Evolutionary conservation across 2,113 vertebrate genomes (phyloP).

Genomic region (Sceloporus undulatus): DNA sequence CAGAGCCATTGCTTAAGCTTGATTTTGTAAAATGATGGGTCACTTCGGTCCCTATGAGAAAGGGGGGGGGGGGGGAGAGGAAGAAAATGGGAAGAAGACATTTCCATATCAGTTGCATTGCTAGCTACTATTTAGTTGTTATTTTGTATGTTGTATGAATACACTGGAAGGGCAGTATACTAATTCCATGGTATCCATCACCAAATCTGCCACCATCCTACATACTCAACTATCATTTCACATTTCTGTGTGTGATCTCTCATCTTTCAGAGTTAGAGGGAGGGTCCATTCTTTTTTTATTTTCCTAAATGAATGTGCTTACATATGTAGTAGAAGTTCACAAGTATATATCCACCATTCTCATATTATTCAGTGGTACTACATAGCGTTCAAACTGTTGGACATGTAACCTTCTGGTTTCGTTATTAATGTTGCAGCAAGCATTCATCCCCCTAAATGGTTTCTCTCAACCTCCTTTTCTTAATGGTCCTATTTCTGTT

Average conservation of each 20-base stretch:
- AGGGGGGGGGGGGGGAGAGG: background rate
- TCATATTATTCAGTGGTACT: background rate
- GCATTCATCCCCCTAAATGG: background rate
- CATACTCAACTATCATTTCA: too few species aligned
- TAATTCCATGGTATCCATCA: background rate
- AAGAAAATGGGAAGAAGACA: background rate
- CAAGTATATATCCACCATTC: background rate
- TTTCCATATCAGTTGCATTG: background rate
- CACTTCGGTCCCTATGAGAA: background rate
- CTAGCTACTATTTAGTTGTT: background rate
- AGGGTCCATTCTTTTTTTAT: background rate
- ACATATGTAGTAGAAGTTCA: too few species aligned
- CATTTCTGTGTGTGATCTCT: too few species aligned
- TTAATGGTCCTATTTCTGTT: background rate
- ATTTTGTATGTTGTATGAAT: background rate
- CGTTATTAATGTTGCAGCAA: background rate
- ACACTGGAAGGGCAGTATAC: background rate
- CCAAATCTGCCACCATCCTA: background rate
- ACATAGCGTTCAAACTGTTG: background rate
- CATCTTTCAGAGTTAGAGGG: background rate
- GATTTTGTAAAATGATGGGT: background rate
- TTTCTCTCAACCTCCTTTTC: background rate
- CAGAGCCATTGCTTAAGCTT: background rate
- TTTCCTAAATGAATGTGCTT: too few species aligned
- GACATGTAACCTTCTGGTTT: background rate